phyloP scores from a whole-genome alignment of 2,888 invertebrate genomes.

The Agriopis aurantiaria region DNA sequence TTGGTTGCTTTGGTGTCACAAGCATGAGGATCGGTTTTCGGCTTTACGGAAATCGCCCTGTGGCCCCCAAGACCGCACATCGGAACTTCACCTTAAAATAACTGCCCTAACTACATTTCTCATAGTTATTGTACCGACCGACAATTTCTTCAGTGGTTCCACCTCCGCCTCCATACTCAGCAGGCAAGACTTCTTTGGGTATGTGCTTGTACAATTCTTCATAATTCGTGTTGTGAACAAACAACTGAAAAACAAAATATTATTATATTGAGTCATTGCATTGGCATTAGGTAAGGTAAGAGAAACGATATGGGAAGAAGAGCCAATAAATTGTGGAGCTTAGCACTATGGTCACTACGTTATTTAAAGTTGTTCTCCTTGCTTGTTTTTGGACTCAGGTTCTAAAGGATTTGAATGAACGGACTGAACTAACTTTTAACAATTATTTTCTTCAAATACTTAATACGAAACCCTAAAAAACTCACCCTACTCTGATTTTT shows the following conservation, averaged over 20 bases:
- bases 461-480: conserved; percentile 21
- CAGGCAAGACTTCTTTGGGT: conserved; percentile 86
- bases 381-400: no score
- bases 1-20: no score
- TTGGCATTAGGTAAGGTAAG: background rate
- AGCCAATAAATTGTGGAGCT: no score
- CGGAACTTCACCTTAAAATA: background rate
- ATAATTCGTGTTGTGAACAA: conserved; percentile 84
- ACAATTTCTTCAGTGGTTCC: conserved; percentile 81
- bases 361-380: no score
- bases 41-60: no score
- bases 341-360: no score
- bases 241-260: conserved; percentile 67
- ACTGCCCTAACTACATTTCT: background rate
- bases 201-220: conserved; percentile 86
- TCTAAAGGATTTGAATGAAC: no score
- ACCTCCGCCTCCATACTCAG: conserved; percentile 89
- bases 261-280: background rate
- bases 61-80: background rate
- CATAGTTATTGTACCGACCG: conserved; percentile 50
- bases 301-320: no score
- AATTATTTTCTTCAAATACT: no score
- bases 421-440: no score
- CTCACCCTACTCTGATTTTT: conserved; percentile 86
- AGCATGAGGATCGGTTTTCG: no score